Evolutionary conservation across 2,888 invertebrate species (phyloP), one percentile per base, ranked within the genome.

Genomic region (Boloria euphrosyne): DNA sequence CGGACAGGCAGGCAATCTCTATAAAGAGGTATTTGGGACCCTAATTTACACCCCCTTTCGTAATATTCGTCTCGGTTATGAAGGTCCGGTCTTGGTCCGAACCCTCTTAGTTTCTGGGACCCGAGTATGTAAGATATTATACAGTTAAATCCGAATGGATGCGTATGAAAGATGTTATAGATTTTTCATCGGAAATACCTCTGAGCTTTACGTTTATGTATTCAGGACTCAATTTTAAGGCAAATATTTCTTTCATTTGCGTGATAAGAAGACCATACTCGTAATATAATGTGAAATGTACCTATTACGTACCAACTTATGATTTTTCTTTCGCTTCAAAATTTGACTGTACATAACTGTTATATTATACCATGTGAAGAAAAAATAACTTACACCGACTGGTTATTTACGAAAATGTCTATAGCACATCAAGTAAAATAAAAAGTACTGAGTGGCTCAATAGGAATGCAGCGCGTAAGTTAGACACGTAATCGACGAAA

Each of bases 1-100:
- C 83, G 85, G 85, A 84, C 84, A 84, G 77, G 84, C 86, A 88
- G 76, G 84, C 87, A 87, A 89, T 89, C 68, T 66, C 66, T 57
- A 69, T 67, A 65, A 65, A 65, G 67, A 67, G 89, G 87, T 85
- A 85, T 87, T 87, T 82, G 85, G 82, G 80, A 86, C 86, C 89
- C 89, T 88, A 88, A 90, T 90, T 90, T 87, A 88, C 90, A 90
- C 88, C 84, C 88, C 86, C 86, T 86, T 69, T 83, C 79, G 85
- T 85, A 87, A 90, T 89, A 89, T 88, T 80, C 81, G 80, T 76
- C 76, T 77, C 78, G 74, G 83, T 87, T 88, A 89, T 87, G 84
- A 85, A 85, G 85, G 87, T 85, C 81, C 80, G 73, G 73, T 71
- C 68, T 73, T 67, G 74, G 78, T 72, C 73, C 71, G 64, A 72